Percentiles rank a stretch among this genome's conserved stretches.
Evolutionary conservation across 2,797 vertebrate species (phyloP).

Genomic region (Enteromius mattozi): DNA sequence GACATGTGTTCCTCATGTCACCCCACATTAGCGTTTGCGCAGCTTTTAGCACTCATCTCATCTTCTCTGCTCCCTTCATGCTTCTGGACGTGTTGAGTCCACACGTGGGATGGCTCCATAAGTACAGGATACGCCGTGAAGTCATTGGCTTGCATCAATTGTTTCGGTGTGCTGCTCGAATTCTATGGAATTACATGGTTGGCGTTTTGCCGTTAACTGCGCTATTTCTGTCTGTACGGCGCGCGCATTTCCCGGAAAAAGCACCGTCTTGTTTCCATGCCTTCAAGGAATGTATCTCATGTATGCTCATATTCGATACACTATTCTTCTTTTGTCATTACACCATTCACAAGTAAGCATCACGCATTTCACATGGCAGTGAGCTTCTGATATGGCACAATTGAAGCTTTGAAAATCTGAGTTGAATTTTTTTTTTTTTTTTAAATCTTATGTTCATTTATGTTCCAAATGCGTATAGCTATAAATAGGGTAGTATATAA

Average conservation of each 20-base stretch:
- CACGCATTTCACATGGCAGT: neutral
- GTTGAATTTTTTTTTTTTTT: too few species aligned
- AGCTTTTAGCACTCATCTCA: slow-evolving; percentile 71
- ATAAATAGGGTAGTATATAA: too few species aligned
- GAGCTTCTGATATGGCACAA: neutral
- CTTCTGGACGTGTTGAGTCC: slow-evolving; percentile 68
- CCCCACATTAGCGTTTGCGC: slow-evolving; percentile 64
- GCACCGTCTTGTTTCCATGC: slow-evolving; percentile 70
- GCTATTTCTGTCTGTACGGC: slow-evolving; percentile 60
- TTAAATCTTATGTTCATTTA: too few species aligned
- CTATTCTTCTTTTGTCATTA: slow-evolving; percentile 76
- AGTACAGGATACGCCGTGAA: slow-evolving; percentile 67
- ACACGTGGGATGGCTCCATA: slow-evolving; percentile 56
- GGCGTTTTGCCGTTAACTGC: slow-evolving; percentile 68
- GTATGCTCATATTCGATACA: slow-evolving; percentile 76
- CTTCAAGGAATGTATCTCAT: slow-evolving; percentile 66
- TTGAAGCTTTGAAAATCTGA: neutral
- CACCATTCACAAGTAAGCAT: slow-evolving; percentile 74
- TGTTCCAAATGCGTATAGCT: too few species aligned
- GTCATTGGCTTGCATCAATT: slow-evolving; percentile 58
- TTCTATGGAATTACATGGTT: slow-evolving; percentile 66
- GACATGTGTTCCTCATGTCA: slow-evolving; percentile 61
- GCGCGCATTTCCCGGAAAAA: slow-evolving; percentile 47
- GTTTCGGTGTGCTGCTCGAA: slow-evolving; percentile 65
- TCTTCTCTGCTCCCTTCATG: slow-evolving; percentile 73